Conservation (phyloP, 2,888 invertebrate genomes). For the Meta bourneti region DNA sequence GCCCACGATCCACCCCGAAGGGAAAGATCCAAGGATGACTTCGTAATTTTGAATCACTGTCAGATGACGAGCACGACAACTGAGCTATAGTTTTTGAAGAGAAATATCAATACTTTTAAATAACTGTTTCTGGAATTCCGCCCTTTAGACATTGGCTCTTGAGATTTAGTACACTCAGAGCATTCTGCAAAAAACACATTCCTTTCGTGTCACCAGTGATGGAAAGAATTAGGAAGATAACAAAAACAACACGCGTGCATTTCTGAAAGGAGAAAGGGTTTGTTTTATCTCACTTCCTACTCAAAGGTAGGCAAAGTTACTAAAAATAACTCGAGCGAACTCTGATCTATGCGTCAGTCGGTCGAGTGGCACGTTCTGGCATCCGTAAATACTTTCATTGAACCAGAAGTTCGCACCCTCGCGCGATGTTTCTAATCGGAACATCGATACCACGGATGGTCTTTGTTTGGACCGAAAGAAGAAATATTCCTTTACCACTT, state of each 20-base stretch:
- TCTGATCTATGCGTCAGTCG: neutral
- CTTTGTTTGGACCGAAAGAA: too few species aligned
- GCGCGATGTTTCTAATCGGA: neutral
- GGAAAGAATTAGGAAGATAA: neutral
- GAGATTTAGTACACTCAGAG: neutral
- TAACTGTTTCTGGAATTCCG: too few species aligned
- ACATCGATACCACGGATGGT: too few species aligned
- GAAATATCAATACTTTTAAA: too few species aligned
- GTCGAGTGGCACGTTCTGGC: neutral
- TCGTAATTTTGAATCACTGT: too few species aligned
- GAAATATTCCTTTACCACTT: neutral
- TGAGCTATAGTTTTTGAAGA: too few species aligned
- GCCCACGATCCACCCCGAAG: too few species aligned
- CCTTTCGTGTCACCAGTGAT: neutral
- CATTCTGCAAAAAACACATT: neutral
- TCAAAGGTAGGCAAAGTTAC: neutral
- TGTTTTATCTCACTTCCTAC: neutral
- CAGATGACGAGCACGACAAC: too few species aligned
- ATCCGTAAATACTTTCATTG: neutral
- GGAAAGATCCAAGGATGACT: too few species aligned
- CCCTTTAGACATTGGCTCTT: neutral
- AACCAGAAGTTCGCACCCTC: neutral
- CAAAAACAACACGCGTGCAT: neutral
- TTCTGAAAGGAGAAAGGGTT: neutral
- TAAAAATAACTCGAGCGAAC: neutral